Evolutionary conservation across 2,797 vertebrate genomes (phyloP).

Genomic region (Pangasius larnaudii): DNA sequence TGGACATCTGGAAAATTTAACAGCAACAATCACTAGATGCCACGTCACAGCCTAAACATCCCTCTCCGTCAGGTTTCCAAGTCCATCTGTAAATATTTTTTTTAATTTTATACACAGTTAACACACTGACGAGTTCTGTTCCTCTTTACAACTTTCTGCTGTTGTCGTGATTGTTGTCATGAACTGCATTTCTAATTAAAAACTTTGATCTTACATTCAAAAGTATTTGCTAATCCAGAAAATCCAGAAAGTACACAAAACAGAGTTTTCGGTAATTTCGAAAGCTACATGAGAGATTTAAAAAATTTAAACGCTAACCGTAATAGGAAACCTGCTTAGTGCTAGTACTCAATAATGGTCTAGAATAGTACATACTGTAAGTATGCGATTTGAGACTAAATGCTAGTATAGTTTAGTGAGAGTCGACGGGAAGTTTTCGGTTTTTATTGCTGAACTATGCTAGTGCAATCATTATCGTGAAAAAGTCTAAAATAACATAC

Average conservation of each 20-base stretch:
- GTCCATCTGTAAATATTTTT: background rate
- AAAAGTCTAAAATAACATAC: too few species aligned
- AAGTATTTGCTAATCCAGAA: background rate
- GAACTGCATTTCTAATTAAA: background rate
- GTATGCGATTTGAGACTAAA: too few species aligned
- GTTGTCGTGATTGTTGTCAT: background rate
- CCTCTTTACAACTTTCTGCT: background rate
- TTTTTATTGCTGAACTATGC: too few species aligned
- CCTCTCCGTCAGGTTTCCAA: background rate
- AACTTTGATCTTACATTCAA: background rate
- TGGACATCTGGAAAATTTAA: background rate
- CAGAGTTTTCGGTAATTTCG: too few species aligned
- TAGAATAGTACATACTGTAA: too few species aligned
- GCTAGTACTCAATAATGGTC: too few species aligned
- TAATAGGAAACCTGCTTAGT: too few species aligned
- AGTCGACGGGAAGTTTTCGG: too few species aligned
- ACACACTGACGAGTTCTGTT: background rate
- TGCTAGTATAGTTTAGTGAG: too few species aligned
- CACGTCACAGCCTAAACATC: background rate
- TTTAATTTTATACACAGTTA: background rate
- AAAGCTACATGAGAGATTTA: background rate
- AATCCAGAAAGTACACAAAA: too few species aligned
- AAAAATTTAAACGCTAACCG: too few species aligned
- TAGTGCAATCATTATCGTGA: too few species aligned
- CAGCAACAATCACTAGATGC: background rate